A percentile compares a stretch with the other conserved stretches of the same genome.
These are phyloP conservation scores for Microcebus murinus DNA, from an alignment of 2,113 vertebrate genomes.

Conservation along the genomic window DNA sequence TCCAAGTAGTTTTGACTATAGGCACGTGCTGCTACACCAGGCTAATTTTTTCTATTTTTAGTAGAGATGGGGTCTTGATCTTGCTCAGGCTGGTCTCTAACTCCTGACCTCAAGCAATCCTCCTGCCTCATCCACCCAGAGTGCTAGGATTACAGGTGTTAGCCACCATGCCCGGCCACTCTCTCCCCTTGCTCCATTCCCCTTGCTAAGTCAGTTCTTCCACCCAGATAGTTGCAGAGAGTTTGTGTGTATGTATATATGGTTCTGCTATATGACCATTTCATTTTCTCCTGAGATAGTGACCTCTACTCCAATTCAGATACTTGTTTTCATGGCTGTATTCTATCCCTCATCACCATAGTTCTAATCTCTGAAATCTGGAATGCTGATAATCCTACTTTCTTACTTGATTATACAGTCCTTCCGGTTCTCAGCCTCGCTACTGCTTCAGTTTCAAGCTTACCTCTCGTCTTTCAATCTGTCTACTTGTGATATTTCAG, in stretches of 20 bases:
- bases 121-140: too few relatives aligned
- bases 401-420: neutral
- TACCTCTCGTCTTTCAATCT: neutral
- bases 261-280: neutral
- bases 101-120: too few relatives aligned
- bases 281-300: neutral
- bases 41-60: too few relatives aligned
- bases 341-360: neutral
- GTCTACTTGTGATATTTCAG: neutral
- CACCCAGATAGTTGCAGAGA: neutral
- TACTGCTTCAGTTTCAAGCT: conserved; percentile 7
- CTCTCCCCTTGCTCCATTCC: neutral
- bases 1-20: too few relatives aligned
- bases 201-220: neutral
- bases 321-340: neutral
- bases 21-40: too few relatives aligned
- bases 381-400: conserved; percentile 10
- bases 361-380: neutral
- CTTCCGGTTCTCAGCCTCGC: neutral
- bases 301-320: conserved; percentile 7
- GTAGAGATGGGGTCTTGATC: too few relatives aligned
- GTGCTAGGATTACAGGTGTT: too few relatives aligned
- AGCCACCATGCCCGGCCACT: too few relatives aligned
- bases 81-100: too few relatives aligned
- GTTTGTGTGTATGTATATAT: neutral